phyloP scores from a whole-genome alignment of 2,888 invertebrate genomes.

The Rhogogaster chlorosoma region DNA sequence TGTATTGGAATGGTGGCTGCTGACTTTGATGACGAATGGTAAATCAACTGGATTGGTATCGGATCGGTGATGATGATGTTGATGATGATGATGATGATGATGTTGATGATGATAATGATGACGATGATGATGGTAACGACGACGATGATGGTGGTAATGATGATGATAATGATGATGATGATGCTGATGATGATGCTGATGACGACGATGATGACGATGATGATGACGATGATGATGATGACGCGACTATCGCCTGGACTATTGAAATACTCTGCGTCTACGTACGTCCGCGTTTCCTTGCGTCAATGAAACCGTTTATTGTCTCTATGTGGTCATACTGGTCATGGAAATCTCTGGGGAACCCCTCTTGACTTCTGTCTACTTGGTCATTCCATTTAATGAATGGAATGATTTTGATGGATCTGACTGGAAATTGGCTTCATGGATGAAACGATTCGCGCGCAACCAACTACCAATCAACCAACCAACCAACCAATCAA shows the following conservation, averaged over 20 bases:
- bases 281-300: conserved; percentile 60
- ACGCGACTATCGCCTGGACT: conserved; percentile 37
- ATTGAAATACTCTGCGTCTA: conserved; percentile 44
- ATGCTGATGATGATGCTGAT: conserved; percentile 53
- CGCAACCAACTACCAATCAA: not conserved
- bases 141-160: conserved; percentile 49
- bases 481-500: not conserved
- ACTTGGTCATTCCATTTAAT: conserved; percentile 1
- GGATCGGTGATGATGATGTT: conserved; percentile 59
- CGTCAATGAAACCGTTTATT: conserved; percentile 60
- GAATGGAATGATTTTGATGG: not conserved
- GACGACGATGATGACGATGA: conserved; percentile 28
- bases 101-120: conserved; percentile 56
- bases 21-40: conserved; percentile 68
- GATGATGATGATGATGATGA: conserved; percentile 45
- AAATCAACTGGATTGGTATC: conserved; percentile 69
- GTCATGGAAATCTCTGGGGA: conserved; percentile 36
- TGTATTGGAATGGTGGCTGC: conserved; percentile 77
- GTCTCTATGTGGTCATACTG: conserved; percentile 56
- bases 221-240: conserved; percentile 53
- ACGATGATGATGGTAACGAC: conserved; percentile 51
- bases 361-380: conserved; percentile 1
- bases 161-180: conserved; percentile 48
- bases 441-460: not conserved
- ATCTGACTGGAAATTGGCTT: not conserved